Percentiles rank a stretch among this genome's conserved stretches.
phyloP scores from a whole-genome alignment of 2,797 vertebrate species.

The Hydrolagus colliei region DNA sequence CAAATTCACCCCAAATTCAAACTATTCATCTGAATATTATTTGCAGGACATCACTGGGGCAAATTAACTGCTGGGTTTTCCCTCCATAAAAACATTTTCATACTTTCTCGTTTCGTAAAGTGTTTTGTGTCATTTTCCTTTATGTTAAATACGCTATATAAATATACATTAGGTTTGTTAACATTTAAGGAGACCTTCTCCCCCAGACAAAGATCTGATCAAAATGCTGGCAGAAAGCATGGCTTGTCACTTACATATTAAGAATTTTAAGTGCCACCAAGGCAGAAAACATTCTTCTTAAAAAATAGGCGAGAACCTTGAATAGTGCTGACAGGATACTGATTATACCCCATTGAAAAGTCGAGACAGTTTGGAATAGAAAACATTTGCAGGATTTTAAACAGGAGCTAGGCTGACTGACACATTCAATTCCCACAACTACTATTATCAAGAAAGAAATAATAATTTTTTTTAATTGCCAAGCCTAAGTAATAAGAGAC shows the following conservation, averaged over 20 bases:
- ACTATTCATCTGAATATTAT: too few species aligned
- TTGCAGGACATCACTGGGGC: too few species aligned
- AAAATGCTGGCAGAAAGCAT: neutral
- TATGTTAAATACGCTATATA: neutral
- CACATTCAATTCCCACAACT: neutral
- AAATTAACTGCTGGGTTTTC: too few species aligned
- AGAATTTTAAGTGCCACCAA: neutral
- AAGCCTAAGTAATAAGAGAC: constrained; percentile 34
- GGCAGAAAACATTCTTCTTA: neutral
- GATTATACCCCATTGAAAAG: neutral
- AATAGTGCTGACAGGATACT: neutral
- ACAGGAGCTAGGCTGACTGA: neutral
- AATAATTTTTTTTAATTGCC: neutral
- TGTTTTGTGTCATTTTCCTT: too few species aligned
- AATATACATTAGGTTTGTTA: neutral
- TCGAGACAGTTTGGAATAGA: neutral
- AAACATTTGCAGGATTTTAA: neutral
- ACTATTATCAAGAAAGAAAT: neutral
- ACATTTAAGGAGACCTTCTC: neutral
- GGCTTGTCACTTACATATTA: neutral
- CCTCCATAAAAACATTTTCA: too few species aligned
- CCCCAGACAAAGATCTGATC: neutral
- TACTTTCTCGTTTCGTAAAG: too few species aligned
- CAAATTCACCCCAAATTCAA: too few species aligned
- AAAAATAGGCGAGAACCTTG: neutral